Base-by-base conservation (phyloP, 2,113 vertebrate species). In the Psilopsiagon aurifrons region DNA sequence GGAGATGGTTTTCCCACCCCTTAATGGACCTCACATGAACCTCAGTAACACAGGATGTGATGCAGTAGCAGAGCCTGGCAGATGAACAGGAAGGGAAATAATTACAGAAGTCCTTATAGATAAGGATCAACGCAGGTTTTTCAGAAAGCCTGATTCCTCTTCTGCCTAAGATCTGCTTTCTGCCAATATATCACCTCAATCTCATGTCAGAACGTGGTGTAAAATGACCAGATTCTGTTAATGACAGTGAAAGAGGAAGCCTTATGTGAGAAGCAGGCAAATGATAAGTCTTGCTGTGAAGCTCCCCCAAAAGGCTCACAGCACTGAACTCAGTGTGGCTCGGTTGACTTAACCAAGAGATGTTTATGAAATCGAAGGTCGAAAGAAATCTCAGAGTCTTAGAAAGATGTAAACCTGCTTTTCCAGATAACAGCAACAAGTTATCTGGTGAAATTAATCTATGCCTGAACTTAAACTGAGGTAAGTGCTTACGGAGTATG, bases 361-460 rank as follows among this genome's bases (percentile, higher is more conserved):
- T 11, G 2, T 81, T 74, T 54, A 10, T 67, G 18, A 92, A 92
- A 84, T 71, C 37, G 46, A 78, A 86, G 9, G 9, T 33, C 6
- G 0, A 67, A 83, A 86, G 73, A 88, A 63, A 74, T 70, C 28
- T 67, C 16, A 47, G n/a, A 27, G 8, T 57, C 27, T 74, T 73
- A 67, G 27, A 60, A 84, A 88, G 51, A 75, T 44, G 29, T 62
- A 94, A 92, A 59, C 8, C 7, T 88, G 43, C 31, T 88, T 93
- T 94, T 93, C 44, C 41, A 88, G 41, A 60, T 75, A 82, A 78
- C 13, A 1, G 16, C 7, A 87, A 23, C 47, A 83, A 90, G 39
- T 92, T 94, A 91, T 78, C 80, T 95, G 52, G 24, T 89, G 87
- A 79, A 87, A 87, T 91, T 87, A 87, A 79, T 91, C 74, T 60